Conservation (phyloP, 2,888 invertebrate genomes). For the Rapana venosa region DNA sequence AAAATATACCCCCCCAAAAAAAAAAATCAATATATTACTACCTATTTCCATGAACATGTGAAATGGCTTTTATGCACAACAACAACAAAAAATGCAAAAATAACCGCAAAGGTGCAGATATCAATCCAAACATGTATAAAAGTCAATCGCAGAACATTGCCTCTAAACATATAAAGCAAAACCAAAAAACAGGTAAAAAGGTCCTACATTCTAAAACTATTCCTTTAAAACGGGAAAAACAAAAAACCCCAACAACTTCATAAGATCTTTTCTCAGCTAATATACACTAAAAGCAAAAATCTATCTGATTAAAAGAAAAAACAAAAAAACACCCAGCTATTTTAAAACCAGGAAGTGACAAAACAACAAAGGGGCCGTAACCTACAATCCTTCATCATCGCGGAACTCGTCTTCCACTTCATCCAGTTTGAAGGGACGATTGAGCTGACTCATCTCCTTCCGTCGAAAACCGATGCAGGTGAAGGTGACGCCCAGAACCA, state of each 20-base stretch:
- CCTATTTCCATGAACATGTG: too few relatives aligned
- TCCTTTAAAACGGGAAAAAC: not conserved
- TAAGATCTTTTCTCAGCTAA: too few relatives aligned
- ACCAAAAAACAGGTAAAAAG: too few relatives aligned
- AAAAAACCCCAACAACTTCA: not conserved
- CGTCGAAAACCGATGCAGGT: slow-evolving; percentile 50
- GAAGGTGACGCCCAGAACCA: slow-evolving; percentile 56
- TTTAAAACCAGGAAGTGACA: not conserved
- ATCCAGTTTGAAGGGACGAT: slow-evolving; percentile 54
- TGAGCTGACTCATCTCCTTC: slow-evolving; percentile 46
- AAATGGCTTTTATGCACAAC: too few relatives aligned
- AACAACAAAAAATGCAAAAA: too few relatives aligned
- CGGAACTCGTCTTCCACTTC: slow-evolving; percentile 46
- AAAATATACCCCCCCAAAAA: too few relatives aligned
- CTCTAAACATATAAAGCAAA: too few relatives aligned
- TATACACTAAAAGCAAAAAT: not conserved
- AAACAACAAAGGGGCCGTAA: not conserved
- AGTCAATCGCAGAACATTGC: too few relatives aligned
- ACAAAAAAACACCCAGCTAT: not conserved
- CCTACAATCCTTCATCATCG: slow-evolving; percentile 32
- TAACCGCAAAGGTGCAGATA: too few relatives aligned
- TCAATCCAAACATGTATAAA: too few relatives aligned
- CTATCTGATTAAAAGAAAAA: not conserved
- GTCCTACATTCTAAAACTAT: not conserved
- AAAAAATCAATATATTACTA: too few relatives aligned